phyloP scores from a whole-genome alignment of 2,797 vertebrate species.

The Knipowitschia caucasica region DNA sequence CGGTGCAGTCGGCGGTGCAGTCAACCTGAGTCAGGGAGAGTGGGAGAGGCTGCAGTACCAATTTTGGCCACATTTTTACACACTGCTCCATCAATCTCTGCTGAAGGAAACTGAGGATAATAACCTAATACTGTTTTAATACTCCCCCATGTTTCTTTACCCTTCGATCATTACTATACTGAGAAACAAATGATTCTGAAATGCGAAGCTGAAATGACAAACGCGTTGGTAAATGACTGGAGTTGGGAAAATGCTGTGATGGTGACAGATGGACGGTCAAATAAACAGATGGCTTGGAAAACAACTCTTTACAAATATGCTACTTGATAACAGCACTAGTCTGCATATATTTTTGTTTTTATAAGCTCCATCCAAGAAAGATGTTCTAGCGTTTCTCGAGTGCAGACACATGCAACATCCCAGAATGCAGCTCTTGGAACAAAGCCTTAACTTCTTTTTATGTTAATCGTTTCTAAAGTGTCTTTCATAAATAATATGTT shows the following conservation, averaged over 20 bases:
- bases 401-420: background rate
- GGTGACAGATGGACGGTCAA: slow-evolving; percentile 10
- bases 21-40: too few relatives aligned
- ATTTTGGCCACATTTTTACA: too few relatives aligned
- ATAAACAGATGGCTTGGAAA: slow-evolving; percentile 6
- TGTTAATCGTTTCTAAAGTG: too few relatives aligned
- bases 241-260: slow-evolving; percentile 12
- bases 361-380: background rate
- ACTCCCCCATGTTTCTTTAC: too few relatives aligned
- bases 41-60: too few relatives aligned
- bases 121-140: too few relatives aligned
- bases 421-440: background rate
- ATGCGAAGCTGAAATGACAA: slow-evolving; percentile 4
- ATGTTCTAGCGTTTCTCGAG: background rate
- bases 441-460: background rate
- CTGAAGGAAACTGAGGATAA: too few relatives aligned
- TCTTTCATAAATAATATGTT: too few relatives aligned
- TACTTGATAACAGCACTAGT: background rate
- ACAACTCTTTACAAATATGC: slow-evolving; percentile 8
- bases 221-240: slow-evolving; percentile 8
- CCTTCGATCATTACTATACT: slow-evolving; percentile 14
- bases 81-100: too few relatives aligned
- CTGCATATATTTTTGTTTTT: background rate
- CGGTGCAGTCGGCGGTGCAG: too few relatives aligned
- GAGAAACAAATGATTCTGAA: slow-evolving; percentile 16